phyloP scores from a whole-genome alignment of 2,888 invertebrate genomes.

The Dusona sp. region DNA sequence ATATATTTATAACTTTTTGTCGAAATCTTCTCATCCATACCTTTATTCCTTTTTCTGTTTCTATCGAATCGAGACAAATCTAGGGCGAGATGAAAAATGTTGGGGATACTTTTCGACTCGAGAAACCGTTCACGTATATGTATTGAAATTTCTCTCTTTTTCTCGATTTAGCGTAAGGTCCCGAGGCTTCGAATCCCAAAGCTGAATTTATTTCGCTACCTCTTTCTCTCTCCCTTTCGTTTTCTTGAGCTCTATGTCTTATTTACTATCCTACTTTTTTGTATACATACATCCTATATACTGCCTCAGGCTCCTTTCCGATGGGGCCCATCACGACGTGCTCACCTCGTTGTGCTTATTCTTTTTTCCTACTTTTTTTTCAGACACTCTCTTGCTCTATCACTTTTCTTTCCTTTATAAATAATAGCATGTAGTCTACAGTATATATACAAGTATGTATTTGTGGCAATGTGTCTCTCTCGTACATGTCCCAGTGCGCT shows the following conservation, averaged over 20 bases:
- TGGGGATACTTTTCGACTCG: slow-evolving; percentile 59
- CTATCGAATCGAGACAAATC: slow-evolving; percentile 65
- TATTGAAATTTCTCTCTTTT: slow-evolving; percentile 17
- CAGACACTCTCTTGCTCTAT: slow-evolving; percentile 22
- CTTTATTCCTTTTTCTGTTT: slow-evolving; percentile 41
- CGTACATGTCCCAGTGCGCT: slow-evolving; percentile 46
- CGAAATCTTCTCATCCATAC: slow-evolving; percentile 12
- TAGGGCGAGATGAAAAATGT: slow-evolving; percentile 68
- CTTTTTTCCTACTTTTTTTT: neutral
- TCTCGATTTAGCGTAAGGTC: slow-evolving; percentile 49
- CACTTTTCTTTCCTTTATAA: slow-evolving; percentile 33
- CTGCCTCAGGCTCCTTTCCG: slow-evolving; percentile 46
- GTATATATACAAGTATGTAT: slow-evolving; percentile 1
- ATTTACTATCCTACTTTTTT: slow-evolving; percentile 34
- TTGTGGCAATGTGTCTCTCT: slow-evolving; percentile 22
- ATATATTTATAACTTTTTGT: slow-evolving; percentile 22
- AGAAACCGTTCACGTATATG: slow-evolving; percentile 33
- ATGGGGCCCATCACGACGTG: slow-evolving; percentile 47
- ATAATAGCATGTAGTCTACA: neutral
- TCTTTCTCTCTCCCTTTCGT: slow-evolving; percentile 15
- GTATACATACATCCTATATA: slow-evolving; percentile 26
- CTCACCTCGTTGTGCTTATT: slow-evolving; percentile 24
- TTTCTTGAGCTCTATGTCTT: slow-evolving; percentile 41
- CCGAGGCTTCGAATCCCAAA: slow-evolving; percentile 48
- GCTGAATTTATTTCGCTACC: slow-evolving; percentile 35